Conservation (phyloP, 2,888 invertebrate genomes). For the Pristionchus japonicus region DNA sequence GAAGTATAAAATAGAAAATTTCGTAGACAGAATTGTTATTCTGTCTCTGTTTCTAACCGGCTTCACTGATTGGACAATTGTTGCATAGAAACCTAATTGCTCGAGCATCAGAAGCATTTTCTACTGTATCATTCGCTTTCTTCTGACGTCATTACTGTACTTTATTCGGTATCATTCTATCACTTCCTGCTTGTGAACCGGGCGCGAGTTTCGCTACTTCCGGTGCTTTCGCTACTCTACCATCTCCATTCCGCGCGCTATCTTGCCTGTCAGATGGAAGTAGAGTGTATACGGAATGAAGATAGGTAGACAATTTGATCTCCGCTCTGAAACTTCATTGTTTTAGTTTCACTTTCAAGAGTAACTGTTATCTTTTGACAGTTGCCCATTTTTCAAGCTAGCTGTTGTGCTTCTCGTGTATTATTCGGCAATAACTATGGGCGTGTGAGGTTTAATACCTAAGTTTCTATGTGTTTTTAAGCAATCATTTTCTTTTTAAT, state of each 20-base stretch:
- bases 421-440: no score
- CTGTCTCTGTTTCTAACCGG: no score
- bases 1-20: background rate
- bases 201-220: background rate
- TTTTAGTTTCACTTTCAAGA: background rate
- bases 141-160: background rate
- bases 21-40: background rate
- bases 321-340: no score
- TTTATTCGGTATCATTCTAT: background rate
- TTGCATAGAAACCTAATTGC: no score
- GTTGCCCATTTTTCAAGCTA: background rate
- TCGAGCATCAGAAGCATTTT: no score
- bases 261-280: background rate
- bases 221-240: no score
- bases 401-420: background rate
- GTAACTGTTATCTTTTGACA: background rate
- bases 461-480: no score
- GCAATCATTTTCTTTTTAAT: no score
- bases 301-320: background rate
- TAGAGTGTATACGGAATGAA: background rate
- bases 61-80: no score
- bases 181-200: constrained; percentile 11
- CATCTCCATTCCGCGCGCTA: background rate
- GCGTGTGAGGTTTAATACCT: no score
- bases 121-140: background rate